Evolutionary conservation across 2,113 vertebrate genomes (phyloP).

Genomic region (Notothenia coriiceps): DNA sequence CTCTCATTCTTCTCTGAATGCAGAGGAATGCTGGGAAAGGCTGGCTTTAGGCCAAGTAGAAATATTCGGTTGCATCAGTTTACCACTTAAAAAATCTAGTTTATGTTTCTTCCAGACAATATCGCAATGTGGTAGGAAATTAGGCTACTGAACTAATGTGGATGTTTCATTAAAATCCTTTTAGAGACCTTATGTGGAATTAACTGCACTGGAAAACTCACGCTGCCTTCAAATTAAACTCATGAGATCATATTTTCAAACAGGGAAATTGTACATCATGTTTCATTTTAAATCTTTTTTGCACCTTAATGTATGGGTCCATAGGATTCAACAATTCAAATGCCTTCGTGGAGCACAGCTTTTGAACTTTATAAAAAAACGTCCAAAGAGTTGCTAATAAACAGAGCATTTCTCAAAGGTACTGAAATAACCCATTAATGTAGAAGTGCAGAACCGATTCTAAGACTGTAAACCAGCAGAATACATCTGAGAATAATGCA

Average conservation of each 20-base stretch:
- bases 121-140: neutral
- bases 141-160: neutral
- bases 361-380: neutral
- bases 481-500: neutral
- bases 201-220: neutral
- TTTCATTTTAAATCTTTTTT: neutral
- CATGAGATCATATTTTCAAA: neutral
- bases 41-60: neutral
- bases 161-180: neutral
- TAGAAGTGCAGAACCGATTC: neutral
- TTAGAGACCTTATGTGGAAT: neutral
- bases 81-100: neutral
- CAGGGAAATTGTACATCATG: too few species aligned
- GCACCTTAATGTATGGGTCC: neutral
- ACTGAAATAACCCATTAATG: neutral
- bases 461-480: too few species aligned
- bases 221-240: neutral
- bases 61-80: neutral
- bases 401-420: neutral
- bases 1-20: conserved; percentile 28
- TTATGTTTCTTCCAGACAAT: conserved; percentile 4
- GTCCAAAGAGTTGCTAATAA: neutral
- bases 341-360: too few species aligned
- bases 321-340: too few species aligned
- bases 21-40: conserved; percentile 44